phyloP scores from a whole-genome alignment of 2,888 invertebrate genomes.

The Dascillus cervinus region DNA sequence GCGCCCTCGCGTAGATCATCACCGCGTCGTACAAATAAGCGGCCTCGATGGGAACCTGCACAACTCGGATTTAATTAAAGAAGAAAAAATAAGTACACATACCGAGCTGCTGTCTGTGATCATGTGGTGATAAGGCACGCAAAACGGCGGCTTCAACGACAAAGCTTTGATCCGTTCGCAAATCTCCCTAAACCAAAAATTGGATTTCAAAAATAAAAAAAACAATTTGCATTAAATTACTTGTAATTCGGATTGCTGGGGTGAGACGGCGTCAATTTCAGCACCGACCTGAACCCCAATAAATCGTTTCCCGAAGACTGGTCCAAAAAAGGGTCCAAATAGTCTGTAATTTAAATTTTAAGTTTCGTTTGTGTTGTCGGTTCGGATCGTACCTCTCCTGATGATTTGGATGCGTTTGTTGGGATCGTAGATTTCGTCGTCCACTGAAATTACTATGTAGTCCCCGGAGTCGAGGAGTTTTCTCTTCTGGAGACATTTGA shows the following conservation, averaged over 20 bases:
- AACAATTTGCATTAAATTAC: conserved; percentile 45
- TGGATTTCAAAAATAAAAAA: neutral
- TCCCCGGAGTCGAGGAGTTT: conserved; percentile 70
- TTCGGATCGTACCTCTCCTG: conserved; percentile 43
- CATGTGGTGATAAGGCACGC: conserved; percentile 68
- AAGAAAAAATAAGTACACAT: conserved; percentile 32
- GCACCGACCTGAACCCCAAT: conserved; percentile 68
- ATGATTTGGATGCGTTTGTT: conserved; percentile 49
- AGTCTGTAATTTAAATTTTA: conserved; percentile 56
- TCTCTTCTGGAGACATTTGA: conserved; percentile 67
- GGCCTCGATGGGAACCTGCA: conserved; percentile 78
- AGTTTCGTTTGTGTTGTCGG: no score
- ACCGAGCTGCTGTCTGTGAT: conserved; percentile 66
- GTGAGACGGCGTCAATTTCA: conserved; percentile 70
- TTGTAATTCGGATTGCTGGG: conserved; percentile 66
- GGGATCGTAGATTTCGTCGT: conserved; percentile 77
- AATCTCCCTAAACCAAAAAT: conserved; percentile 49
- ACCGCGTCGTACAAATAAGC: conserved; percentile 84
- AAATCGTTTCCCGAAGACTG: conserved; percentile 47
- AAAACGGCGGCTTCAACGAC: conserved; percentile 65
- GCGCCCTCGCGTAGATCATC: conserved; percentile 75
- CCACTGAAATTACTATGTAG: conserved; percentile 82
- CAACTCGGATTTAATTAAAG: no score
- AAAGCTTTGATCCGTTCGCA: conserved; percentile 63
- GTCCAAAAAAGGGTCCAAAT: conserved; percentile 61